phyloP scores from a whole-genome alignment of 2,888 invertebrate genomes.

The Erpobdella octoculata region DNA sequence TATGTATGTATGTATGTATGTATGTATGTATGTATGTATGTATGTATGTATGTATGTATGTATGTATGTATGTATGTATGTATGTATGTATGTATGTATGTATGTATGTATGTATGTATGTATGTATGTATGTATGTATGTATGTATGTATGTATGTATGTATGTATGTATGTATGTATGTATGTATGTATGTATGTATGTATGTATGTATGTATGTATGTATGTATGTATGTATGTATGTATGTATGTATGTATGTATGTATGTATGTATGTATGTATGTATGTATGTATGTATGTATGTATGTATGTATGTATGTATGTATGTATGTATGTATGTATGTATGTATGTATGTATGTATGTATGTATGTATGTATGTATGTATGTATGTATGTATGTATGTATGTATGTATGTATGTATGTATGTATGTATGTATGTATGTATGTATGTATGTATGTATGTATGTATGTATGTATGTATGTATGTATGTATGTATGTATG shows the following conservation, averaged over 20 bases:
- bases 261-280: conserved; percentile 23
- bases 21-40: not conserved
- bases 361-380: not conserved
- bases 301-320: conserved; percentile 14
- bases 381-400: not conserved
- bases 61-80: no score
- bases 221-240: not conserved
- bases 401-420: conserved; percentile 2
- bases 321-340: conserved; percentile 16
- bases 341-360: not conserved
- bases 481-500: no score
- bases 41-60: not conserved
- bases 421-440: not conserved
- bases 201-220: not conserved
- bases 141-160: not conserved
- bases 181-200: conserved; percentile 5
- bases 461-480: no score
- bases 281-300: conserved; percentile 26
- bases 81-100: not conserved
- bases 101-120: conserved; percentile 1
- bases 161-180: conserved; percentile 1
- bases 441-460: no score
- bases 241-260: conserved; percentile 21
- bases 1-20: not conserved
- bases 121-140: not conserved